These are phyloP conservation scores for Leptonema lineaticorne DNA, from an alignment of 1,140 invertebrate species.

Conservation along the genomic window DNA sequence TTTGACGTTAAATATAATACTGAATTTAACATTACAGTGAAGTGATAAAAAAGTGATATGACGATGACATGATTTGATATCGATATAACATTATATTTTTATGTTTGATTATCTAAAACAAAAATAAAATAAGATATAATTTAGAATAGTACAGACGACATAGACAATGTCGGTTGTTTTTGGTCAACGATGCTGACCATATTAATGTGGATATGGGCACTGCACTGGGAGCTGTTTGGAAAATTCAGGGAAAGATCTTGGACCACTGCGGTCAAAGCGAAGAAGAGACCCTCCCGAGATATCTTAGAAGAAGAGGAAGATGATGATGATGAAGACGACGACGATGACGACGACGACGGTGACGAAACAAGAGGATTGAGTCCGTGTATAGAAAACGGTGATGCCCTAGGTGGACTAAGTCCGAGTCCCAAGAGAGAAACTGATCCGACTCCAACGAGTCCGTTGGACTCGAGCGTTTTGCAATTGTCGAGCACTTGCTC, in stretches of 20 bases:
- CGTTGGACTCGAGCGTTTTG: not conserved
- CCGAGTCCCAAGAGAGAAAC: not conserved
- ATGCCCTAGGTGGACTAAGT: slow-evolving; percentile 21
- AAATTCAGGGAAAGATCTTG: slow-evolving; percentile 46
- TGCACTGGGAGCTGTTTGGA: slow-evolving; percentile 48
- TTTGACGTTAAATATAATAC: too few relatives aligned
- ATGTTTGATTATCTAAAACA: too few relatives aligned
- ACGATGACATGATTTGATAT: too few relatives aligned
- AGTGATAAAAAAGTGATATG: too few relatives aligned
- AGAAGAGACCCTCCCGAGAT: slow-evolving; percentile 42
- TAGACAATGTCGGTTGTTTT: not conserved
- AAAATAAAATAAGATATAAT: too few relatives aligned
- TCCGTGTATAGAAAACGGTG: slow-evolving; percentile 45
- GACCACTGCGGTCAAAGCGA: too few relatives aligned
- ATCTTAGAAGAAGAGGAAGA: slow-evolving; percentile 47
- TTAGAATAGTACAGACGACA: too few relatives aligned
- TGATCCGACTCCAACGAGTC: not conserved
- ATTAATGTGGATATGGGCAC: slow-evolving; percentile 51
- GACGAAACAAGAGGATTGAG: too few relatives aligned
- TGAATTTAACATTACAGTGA: too few relatives aligned
- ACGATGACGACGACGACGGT: slow-evolving; percentile 25
- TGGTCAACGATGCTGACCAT: slow-evolving; percentile 50
- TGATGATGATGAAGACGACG: too few relatives aligned
- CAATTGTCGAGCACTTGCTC: slow-evolving; percentile 31
- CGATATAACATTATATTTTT: too few relatives aligned